Percentiles rank a stretch among this genome's conserved stretches.
Evolutionary conservation across 2,113 vertebrate species (phyloP).

Genomic region (Penelope pileata): DNA sequence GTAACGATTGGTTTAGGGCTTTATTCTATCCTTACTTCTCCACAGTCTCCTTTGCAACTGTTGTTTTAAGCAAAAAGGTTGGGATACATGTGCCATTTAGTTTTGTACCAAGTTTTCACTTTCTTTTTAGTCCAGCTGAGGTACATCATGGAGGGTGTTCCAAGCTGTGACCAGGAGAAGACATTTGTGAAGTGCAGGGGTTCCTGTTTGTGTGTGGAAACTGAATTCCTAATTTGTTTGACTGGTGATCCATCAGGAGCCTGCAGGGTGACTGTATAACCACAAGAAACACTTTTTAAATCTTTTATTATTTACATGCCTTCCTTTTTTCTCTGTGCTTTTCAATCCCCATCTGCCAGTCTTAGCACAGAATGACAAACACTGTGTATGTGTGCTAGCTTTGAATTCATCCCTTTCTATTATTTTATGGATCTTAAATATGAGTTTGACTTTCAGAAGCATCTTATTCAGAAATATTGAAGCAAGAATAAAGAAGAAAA

Average conservation of each 20-base stretch:
- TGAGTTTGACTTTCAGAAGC: not conserved
- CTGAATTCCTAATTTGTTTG: not conserved
- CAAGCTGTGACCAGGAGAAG: not conserved
- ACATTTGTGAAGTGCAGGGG: not conserved
- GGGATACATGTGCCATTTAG: not conserved
- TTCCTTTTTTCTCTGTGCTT: not conserved
- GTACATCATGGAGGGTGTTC: not conserved
- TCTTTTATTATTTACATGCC: not conserved
- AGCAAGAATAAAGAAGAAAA: not conserved
- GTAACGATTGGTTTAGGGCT: not conserved
- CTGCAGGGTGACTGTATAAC: not conserved
- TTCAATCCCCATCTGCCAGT: not conserved
- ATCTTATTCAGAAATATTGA: not conserved
- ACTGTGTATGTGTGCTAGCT: not conserved
- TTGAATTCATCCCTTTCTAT: not conserved
- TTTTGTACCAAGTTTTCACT: not conserved
- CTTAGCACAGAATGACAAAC: not conserved
- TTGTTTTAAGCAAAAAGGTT: not conserved
- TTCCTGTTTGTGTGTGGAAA: not conserved
- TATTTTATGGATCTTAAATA: constrained; percentile 17
- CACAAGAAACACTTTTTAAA: not conserved
- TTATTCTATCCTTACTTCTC: constrained; percentile 1
- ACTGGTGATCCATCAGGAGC: not conserved
- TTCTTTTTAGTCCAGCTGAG: not conserved
- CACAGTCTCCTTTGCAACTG: not conserved